These are phyloP conservation scores for Pocillopora meandrina DNA, from an alignment of 92 coral and sea anemone species.

Conservation along the genomic window DNA sequence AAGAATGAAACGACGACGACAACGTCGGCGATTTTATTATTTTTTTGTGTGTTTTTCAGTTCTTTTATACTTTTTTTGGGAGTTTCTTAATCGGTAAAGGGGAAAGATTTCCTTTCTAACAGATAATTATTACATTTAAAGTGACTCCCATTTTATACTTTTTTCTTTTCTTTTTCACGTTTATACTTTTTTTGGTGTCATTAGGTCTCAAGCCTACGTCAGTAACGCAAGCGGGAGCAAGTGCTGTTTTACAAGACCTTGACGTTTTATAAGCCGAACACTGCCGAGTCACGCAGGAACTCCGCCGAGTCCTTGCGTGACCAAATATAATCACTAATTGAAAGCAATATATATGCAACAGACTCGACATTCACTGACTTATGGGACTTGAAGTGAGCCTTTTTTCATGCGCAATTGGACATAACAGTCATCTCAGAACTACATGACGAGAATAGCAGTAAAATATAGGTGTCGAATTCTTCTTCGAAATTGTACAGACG, in stretches of 20 bases:
- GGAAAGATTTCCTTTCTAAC: too few relatives aligned
- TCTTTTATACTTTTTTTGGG: too few relatives aligned
- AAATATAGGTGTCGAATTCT: background rate
- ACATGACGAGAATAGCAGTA: too few relatives aligned
- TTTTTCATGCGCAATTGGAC: too few relatives aligned
- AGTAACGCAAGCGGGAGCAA: background rate
- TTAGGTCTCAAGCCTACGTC: background rate
- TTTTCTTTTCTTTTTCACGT: background rate
- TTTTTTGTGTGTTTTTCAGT: too few relatives aligned
- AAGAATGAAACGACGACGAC: too few relatives aligned
- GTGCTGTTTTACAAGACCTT: background rate
- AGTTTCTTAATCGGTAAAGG: too few relatives aligned
- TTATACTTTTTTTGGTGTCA: slow-evolving; percentile 9
- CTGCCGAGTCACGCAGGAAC: slow-evolving; percentile 18
- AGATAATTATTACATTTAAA: background rate
- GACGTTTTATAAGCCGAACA: background rate
- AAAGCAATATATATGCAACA: background rate
- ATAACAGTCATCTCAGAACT: too few relatives aligned
- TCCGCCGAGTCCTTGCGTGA: background rate
- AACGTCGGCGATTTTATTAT: too few relatives aligned
- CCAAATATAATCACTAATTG: background rate
- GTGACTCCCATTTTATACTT: background rate
- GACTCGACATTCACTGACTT: background rate
- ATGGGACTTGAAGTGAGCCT: background rate
- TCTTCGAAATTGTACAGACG: background rate